Evolutionary conservation across 2,888 invertebrate genomes (phyloP).

Genomic region (Phoenoteleia sp.): DNA sequence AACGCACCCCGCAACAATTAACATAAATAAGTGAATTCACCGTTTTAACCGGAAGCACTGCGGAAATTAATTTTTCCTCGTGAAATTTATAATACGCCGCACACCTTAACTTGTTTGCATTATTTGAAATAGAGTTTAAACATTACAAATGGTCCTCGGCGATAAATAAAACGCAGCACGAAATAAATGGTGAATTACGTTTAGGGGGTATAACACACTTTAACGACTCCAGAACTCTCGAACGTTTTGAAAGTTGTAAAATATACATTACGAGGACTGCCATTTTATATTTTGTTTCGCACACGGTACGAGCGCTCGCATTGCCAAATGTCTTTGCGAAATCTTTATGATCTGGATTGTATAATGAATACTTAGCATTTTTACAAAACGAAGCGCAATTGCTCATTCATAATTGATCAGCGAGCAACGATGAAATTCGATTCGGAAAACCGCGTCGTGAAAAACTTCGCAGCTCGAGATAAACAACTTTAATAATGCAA

Average conservation of each 20-base stretch:
- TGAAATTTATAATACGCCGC: constrained; percentile 22
- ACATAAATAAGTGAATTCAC: background rate
- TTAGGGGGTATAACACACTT: constrained; percentile 41
- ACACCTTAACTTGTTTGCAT: constrained; percentile 36
- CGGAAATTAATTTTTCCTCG: constrained; percentile 17
- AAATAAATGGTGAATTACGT: constrained; percentile 48
- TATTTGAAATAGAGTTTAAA: constrained; percentile 35
- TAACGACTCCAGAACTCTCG: constrained; percentile 40
- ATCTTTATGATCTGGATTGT: constrained; percentile 21
- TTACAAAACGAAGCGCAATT: background rate
- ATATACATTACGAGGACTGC: constrained; percentile 41
- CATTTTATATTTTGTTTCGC: constrained; percentile 38
- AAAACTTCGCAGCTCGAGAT: background rate
- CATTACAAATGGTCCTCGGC: constrained; percentile 48
- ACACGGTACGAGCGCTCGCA: background rate
- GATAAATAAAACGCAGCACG: constrained; percentile 44
- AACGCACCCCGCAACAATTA: no score
- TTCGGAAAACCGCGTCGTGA: background rate
- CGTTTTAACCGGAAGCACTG: background rate
- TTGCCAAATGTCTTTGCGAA: background rate
- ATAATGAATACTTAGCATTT: constrained; percentile 30
- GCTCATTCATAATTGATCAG: constrained; percentile 26
- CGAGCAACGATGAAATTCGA: background rate
- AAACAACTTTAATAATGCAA: background rate
- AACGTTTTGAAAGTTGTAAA: constrained; percentile 45